Evolutionary conservation across 2,797 vertebrate species (phyloP).

Genomic region (Peromyscus eremicus): DNA sequence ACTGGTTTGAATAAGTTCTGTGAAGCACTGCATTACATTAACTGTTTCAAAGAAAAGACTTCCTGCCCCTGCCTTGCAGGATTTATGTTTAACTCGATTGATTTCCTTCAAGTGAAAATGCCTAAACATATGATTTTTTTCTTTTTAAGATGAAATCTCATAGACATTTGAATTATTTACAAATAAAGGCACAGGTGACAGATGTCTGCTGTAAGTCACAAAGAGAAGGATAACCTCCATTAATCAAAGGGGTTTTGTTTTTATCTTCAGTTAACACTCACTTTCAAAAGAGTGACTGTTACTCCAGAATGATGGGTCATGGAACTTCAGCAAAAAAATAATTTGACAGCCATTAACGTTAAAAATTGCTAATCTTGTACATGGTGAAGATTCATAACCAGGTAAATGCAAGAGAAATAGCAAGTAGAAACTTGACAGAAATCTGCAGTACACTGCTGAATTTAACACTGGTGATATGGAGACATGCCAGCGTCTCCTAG

Average conservation of each 20-base stretch:
- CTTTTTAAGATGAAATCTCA: neutral
- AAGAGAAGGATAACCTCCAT: neutral
- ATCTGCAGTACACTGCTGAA: neutral
- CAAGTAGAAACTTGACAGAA: neutral
- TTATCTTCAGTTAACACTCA: constrained; percentile 31
- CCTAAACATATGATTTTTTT: neutral
- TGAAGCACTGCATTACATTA: neutral
- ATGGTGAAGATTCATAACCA: neutral
- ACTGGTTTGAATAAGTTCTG: neutral
- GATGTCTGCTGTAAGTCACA: neutral
- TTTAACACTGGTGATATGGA: neutral
- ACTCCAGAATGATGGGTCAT: neutral
- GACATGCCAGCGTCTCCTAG: neutral
- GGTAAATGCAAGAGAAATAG: neutral
- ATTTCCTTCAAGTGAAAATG: constrained; percentile 18
- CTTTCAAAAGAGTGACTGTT: neutral
- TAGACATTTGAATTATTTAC: constrained; percentile 25
- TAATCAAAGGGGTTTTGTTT: neutral
- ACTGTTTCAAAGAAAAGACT: neutral
- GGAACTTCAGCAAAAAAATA: neutral
- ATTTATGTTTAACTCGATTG: constrained; percentile 7
- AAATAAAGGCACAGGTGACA: constrained; percentile 20
- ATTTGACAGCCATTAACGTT: neutral
- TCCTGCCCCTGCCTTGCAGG: neutral
- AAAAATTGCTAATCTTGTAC: neutral